A percentile compares a stretch with the other conserved stretches of the same genome.
Conservation (phyloP, 2,888 invertebrate species). For the Eledona agricola region DNA sequence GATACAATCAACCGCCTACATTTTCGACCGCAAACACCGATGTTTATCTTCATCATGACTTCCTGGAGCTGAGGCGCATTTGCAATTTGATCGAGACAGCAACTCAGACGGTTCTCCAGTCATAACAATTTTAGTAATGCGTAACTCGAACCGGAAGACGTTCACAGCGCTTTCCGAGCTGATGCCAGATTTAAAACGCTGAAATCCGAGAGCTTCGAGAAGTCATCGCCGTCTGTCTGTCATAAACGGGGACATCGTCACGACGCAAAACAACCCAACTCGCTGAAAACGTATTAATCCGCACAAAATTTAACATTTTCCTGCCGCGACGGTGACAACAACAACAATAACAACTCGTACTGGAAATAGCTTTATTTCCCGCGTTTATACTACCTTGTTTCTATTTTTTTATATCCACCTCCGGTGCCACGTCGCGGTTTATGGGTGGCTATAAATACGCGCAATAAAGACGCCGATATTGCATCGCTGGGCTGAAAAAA, state of each 20-base stretch:
- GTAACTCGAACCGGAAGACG: constrained; percentile 19
- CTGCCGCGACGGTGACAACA: background rate
- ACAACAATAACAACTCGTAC: no score
- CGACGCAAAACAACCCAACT: background rate
- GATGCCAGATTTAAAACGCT: constrained; percentile 25
- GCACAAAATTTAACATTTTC: background rate
- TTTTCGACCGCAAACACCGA: no score
- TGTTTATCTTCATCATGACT: no score
- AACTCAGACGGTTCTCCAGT: constrained; percentile 23
- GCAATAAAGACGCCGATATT: constrained; percentile 23
- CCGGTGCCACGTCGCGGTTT: constrained; percentile 8
- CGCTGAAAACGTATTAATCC: constrained; percentile 5
- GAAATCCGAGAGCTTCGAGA: constrained; percentile 12
- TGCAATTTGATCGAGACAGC: constrained; percentile 21
- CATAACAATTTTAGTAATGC: constrained; percentile 28
- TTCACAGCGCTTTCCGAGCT: constrained; percentile 13
- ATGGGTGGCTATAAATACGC: constrained; percentile 12
- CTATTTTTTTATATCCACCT: constrained; percentile 16
- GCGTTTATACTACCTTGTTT: constrained; percentile 17
- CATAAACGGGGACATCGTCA: constrained; percentile 1
- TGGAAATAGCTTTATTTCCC: no score
- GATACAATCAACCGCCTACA: no score
- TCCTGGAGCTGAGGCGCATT: constrained; percentile 5
- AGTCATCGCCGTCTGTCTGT: constrained; percentile 7
- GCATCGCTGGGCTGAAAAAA: constrained; percentile 28